Conservation (phyloP, 2,888 invertebrate species). For the Oscheius myriophilus region DNA sequence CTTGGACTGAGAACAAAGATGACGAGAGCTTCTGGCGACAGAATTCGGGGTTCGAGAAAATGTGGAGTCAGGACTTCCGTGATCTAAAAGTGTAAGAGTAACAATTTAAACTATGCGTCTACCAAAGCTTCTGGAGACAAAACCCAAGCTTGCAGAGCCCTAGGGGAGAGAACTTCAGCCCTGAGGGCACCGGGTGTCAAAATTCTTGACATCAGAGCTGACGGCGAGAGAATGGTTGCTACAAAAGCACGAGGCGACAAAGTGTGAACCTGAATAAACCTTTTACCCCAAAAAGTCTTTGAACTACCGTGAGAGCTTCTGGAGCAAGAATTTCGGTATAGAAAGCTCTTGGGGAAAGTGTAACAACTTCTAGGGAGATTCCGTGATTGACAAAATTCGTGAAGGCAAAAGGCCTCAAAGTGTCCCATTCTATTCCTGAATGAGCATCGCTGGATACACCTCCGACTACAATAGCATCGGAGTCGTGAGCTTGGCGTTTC, state of each 20-base stretch:
- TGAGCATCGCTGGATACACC: not conserved
- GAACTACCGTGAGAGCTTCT: constrained; percentile 50
- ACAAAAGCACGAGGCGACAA: constrained; percentile 65
- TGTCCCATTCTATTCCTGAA: constrained; percentile 34
- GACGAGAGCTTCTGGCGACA: constrained; percentile 63
- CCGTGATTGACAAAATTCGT: constrained; percentile 56
- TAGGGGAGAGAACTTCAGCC: constrained; percentile 50
- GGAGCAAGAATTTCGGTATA: constrained; percentile 55
- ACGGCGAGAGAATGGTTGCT: constrained; percentile 63
- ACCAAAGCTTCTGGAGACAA: constrained; percentile 63
- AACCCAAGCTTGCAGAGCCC: constrained; percentile 62
- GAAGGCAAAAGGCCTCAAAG: constrained; percentile 55
- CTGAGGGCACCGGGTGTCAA: constrained; percentile 59
- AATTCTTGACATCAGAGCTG: constrained; percentile 59
- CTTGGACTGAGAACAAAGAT: constrained; percentile 64
- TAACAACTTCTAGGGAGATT: constrained; percentile 53
- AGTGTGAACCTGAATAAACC: constrained; percentile 44
- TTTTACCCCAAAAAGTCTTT: too few relatives aligned
- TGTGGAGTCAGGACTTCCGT: constrained; percentile 57
- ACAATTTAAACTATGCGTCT: too few relatives aligned
- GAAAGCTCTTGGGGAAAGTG: constrained; percentile 62
- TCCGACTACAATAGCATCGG: constrained; percentile 6
- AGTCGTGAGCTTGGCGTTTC: constrained; percentile 12
- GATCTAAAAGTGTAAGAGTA: too few relatives aligned
- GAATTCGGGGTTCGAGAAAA: constrained; percentile 58